These are phyloP conservation scores for Smithornis capensis DNA, from an alignment of 2,113 vertebrate species.

Conservation along the genomic window DNA sequence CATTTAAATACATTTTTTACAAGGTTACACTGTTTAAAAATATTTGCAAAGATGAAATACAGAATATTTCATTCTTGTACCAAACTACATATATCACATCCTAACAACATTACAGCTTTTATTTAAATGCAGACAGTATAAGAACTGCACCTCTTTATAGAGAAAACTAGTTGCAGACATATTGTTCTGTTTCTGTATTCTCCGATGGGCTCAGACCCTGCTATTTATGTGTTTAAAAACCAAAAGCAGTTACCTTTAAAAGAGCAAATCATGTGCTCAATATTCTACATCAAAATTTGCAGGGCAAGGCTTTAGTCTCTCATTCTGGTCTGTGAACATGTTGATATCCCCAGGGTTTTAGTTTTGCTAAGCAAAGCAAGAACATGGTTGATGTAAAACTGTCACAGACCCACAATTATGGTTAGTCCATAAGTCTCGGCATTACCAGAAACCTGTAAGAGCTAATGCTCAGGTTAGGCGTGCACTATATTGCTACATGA, in stretches of 20 bases:
- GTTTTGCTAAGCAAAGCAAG: background rate
- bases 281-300: background rate
- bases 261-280: background rate
- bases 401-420: background rate
- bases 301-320: background rate
- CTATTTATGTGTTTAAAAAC: background rate
- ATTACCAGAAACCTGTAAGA: background rate
- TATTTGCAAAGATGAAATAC: slow-evolving; percentile 32
- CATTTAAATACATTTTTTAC: slow-evolving; percentile 56
- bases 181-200: background rate
- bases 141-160: background rate
- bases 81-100: slow-evolving; percentile 33
- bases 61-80: slow-evolving; percentile 44
- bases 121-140: background rate
- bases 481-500: accelerated
- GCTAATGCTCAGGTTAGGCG: background rate
- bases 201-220: background rate
- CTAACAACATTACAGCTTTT: background rate
- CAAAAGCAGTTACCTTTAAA: background rate
- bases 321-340: background rate
- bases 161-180: background rate
- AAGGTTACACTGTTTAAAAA: slow-evolving; percentile 2
- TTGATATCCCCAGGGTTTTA: background rate
- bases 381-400: background rate
- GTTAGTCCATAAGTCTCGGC: background rate